Percentiles rank a stretch among this genome's conserved stretches.
These are phyloP conservation scores for Pygoscelis adeliae DNA, from an alignment of 2,113 vertebrate species.

Conservation along the genomic window DNA sequence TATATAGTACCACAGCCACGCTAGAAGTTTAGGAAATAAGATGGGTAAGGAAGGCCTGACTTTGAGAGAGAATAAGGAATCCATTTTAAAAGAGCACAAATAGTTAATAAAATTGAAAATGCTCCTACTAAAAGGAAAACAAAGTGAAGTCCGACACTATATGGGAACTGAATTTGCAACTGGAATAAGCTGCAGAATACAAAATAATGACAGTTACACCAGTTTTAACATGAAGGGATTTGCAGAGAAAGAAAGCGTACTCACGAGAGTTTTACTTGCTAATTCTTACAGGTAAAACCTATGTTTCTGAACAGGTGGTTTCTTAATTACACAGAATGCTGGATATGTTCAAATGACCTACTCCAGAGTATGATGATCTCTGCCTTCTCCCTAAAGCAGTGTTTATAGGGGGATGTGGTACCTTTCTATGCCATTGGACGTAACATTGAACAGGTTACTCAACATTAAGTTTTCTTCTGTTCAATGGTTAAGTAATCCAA, in stretches of 20 bases:
- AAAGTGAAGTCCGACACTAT: neutral
- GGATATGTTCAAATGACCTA: conserved; percentile 80
- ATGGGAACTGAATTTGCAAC: neutral
- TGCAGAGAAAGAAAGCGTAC: neutral
- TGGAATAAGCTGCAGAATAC: neutral
- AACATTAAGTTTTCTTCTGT: neutral
- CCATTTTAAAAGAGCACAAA: neutral
- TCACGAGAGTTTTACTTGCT: neutral
- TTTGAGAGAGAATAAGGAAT: neutral
- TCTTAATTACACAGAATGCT: conserved; percentile 80
- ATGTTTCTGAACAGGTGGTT: conserved; percentile 62
- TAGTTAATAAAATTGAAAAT: neutral
- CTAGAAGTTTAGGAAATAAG: neutral
- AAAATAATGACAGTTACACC: neutral
- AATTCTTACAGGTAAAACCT: neutral
- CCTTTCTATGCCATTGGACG: conserved; percentile 56
- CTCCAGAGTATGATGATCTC: conserved; percentile 78
- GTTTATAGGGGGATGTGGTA: conserved; percentile 75
- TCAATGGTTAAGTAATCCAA: neutral
- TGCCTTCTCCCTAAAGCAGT: conserved; percentile 70
- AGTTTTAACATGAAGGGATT: neutral
- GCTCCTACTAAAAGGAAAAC: neutral
- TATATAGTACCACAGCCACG: neutral
- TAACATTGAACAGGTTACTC: conserved; percentile 71
- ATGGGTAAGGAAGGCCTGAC: neutral